These are phyloP conservation scores for Megalonaias nervosa DNA, from an alignment of 1,140 invertebrate genomes.

Conservation along the genomic window DNA sequence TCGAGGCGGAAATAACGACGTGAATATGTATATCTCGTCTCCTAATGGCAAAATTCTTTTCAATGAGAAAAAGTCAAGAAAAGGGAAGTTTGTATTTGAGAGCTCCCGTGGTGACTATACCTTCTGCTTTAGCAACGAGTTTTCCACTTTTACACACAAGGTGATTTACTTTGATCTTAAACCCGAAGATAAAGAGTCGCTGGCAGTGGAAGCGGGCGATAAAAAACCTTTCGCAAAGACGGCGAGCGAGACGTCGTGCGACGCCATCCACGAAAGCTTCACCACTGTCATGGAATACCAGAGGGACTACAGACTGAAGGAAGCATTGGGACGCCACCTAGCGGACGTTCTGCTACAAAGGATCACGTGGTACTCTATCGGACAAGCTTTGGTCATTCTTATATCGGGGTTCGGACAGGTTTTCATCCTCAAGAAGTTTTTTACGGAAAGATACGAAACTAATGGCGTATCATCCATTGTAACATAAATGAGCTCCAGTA, in stretches of 20 bases:
- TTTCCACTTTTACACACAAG: constrained; percentile 98
- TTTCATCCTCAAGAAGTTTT: constrained; percentile 92
- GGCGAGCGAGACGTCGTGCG: constrained; percentile 88
- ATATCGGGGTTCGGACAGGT: constrained; percentile 91
- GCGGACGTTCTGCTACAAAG: constrained; percentile 95
- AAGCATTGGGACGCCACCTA: constrained; percentile 93
- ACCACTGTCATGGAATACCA: constrained; percentile 85
- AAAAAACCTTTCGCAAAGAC: constrained; percentile 53
- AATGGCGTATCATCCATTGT: too few species aligned
- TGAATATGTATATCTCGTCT: constrained; percentile 93
- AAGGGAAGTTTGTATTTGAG: constrained; percentile 89
- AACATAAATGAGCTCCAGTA: too few species aligned
- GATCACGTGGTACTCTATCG: constrained; percentile 92
- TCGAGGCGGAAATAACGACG: constrained; percentile 97
- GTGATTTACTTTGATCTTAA: constrained; percentile 97
- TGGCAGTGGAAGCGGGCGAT: constrained; percentile 75
- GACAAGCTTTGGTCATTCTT: constrained; percentile 89
- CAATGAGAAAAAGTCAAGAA: constrained; percentile 89
- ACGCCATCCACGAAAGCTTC: constrained; percentile 89
- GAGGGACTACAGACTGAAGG: constrained; percentile 94
- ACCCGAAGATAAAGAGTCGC: constrained; percentile 87
- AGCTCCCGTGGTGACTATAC: constrained; percentile 84
- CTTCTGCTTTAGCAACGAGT: constrained; percentile 98
- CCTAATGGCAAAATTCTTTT: constrained; percentile 93
- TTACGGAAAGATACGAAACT: constrained; percentile 78